Percentiles rank a stretch among this genome's conserved stretches.
Conservation (phyloP, 1,140 invertebrate genomes). For the Lethrus apterus region DNA sequence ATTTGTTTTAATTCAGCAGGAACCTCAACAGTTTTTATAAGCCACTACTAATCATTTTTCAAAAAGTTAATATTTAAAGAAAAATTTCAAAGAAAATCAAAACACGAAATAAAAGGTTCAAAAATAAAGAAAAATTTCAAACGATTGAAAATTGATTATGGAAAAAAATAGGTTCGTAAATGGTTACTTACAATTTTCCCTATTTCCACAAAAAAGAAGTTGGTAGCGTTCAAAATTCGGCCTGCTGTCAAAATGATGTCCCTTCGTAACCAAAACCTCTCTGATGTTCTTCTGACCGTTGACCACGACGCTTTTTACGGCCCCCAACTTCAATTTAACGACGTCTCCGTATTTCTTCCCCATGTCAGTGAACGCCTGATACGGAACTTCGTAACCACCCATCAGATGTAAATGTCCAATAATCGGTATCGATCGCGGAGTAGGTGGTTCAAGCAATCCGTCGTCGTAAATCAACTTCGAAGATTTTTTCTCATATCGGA, state of each 20-base stretch:
- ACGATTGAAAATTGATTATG: no score
- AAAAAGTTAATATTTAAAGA: conserved; percentile 5
- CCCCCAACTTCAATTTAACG: conserved; percentile 53
- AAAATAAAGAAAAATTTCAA: no score
- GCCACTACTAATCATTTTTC: no score
- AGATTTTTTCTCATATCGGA: background rate
- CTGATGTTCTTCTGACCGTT: conserved; percentile 56
- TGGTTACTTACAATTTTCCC: conserved; percentile 60
- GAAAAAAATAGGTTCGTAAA: no score
- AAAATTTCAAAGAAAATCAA: no score
- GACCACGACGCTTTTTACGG: conserved; percentile 53
- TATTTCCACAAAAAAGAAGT: conserved; percentile 56
- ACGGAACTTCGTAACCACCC: conserved; percentile 53
- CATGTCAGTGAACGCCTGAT: conserved; percentile 54
- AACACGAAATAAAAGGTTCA: conserved; percentile 2
- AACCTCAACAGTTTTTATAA: no score
- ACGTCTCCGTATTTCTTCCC: conserved; percentile 48
- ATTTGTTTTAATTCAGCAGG: no score
- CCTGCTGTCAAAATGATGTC: conserved; percentile 55
- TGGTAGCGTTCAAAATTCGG: conserved; percentile 59
- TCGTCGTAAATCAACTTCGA: background rate
- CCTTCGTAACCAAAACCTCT: conserved; percentile 55
- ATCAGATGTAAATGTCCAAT: conserved; percentile 54
- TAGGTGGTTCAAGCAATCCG: conserved; percentile 42
- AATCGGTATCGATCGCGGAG: conserved; percentile 51